Conservation (phyloP, 2,113 vertebrate genomes). For the Rhinoderma darwinii region DNA sequence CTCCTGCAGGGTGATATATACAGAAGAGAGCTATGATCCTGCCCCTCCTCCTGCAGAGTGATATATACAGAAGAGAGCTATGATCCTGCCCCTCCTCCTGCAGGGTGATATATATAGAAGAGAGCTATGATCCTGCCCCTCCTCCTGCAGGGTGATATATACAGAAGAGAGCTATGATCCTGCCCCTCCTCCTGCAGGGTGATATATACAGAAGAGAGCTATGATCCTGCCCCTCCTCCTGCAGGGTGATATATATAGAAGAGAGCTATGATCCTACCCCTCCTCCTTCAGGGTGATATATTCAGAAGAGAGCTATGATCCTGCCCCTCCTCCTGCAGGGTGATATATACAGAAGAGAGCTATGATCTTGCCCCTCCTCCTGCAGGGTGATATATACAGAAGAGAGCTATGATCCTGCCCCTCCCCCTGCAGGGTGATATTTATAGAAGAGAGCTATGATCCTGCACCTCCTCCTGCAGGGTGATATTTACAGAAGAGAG, state of each 20-base stretch:
- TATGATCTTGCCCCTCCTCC: not conserved
- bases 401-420: not conserved
- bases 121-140: not conserved
- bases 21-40: not conserved
- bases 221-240: not conserved
- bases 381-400: constrained; percentile 16
- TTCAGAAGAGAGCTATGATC: not conserved
- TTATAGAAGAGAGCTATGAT: not conserved
- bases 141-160: not conserved
- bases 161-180: not conserved
- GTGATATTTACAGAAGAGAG: too few relatives aligned
- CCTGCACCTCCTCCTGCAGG: not conserved
- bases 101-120: too few relatives aligned
- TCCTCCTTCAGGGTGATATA: constrained; percentile 19
- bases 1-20: constrained; percentile 16
- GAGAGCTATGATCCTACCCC: not conserved
- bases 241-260: not conserved
- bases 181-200: not conserved
- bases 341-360: not conserved
- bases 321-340: not conserved
- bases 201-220: too few relatives aligned
- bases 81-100: not conserved
- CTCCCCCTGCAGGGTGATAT: not conserved
- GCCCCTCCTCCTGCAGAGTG: not conserved
- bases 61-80: not conserved